Conservation (phyloP, 2,888 invertebrate genomes). For the Actias luna region DNA sequence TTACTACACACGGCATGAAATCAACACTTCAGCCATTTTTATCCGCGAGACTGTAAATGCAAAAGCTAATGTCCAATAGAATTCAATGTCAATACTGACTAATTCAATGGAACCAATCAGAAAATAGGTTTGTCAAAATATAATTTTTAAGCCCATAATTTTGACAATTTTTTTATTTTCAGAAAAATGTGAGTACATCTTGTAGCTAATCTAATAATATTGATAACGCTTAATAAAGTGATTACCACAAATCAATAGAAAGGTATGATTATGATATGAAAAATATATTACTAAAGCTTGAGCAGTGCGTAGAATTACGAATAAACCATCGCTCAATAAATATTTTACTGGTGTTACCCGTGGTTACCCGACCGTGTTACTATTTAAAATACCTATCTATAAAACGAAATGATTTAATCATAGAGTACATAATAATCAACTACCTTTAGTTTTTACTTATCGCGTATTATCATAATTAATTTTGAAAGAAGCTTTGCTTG, state of each 20-base stretch:
- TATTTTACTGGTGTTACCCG: neutral
- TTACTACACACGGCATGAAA: conserved; percentile 54
- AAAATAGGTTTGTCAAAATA: conserved; percentile 4
- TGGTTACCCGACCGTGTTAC: neutral
- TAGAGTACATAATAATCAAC: too few species aligned
- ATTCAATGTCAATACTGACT: conserved; percentile 26
- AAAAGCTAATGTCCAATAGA: conserved; percentile 43
- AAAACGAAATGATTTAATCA: neutral
- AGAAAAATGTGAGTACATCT: neutral
- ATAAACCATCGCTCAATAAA: neutral
- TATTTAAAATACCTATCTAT: neutral
- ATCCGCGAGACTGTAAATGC: conserved; percentile 66
- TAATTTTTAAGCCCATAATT: neutral
- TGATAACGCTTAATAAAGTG: neutral
- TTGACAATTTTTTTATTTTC: neutral
- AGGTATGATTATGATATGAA: neutral
- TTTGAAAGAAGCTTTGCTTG: too few species aligned
- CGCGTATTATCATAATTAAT: too few species aligned
- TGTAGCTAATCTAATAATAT: neutral
- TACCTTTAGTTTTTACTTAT: too few species aligned
- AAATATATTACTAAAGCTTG: neutral
- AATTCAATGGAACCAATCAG: conserved; percentile 31
- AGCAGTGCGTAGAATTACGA: neutral
- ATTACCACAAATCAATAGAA: conserved; percentile 3
- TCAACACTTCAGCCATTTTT: conserved; percentile 78